A percentile compares a stretch with the other conserved stretches of the same genome.
Conservation (phyloP, 2,888 invertebrate species). For the Gibbula magus region DNA sequence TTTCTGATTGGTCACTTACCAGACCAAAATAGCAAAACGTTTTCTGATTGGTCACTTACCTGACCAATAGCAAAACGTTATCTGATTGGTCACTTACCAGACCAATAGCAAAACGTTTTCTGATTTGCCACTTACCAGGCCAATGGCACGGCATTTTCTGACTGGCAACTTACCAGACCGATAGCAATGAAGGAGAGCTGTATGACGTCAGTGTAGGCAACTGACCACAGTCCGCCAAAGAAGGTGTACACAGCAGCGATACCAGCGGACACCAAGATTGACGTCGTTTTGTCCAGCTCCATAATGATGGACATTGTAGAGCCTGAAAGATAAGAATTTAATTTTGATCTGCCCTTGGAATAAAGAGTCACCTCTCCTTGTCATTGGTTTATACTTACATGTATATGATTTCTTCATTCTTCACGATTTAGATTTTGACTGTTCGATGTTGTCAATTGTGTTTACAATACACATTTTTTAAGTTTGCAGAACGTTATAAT, state of each 20-base stretch:
- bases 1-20: too few relatives aligned
- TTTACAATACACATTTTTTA: too few relatives aligned
- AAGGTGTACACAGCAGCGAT: constrained; percentile 59
- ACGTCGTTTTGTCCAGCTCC: constrained; percentile 40
- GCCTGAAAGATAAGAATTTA: constrained; percentile 38
- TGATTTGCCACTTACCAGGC: background rate
- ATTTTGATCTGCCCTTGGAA: background rate
- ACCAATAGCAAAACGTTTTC: background rate
- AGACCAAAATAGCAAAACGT: too few relatives aligned
- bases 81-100: too few relatives aligned
- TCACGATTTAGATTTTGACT: too few relatives aligned
- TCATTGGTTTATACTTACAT: too few relatives aligned
- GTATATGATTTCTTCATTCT: too few relatives aligned
- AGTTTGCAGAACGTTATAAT: too few relatives aligned
- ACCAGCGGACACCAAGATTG: constrained; percentile 56
- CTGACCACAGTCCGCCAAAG: constrained; percentile 62
- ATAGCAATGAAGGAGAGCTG: constrained; percentile 56
- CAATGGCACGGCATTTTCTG: background rate
- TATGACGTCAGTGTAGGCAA: constrained; percentile 62
- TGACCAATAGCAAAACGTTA: too few relatives aligned
- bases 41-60: too few relatives aligned
- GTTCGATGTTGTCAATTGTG: too few relatives aligned
- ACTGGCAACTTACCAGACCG: constrained; percentile 50
- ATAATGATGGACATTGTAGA: constrained; percentile 49
- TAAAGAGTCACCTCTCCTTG: background rate